phyloP scores from a whole-genome alignment of 2,113 vertebrate species.

The Eira barbara region DNA sequence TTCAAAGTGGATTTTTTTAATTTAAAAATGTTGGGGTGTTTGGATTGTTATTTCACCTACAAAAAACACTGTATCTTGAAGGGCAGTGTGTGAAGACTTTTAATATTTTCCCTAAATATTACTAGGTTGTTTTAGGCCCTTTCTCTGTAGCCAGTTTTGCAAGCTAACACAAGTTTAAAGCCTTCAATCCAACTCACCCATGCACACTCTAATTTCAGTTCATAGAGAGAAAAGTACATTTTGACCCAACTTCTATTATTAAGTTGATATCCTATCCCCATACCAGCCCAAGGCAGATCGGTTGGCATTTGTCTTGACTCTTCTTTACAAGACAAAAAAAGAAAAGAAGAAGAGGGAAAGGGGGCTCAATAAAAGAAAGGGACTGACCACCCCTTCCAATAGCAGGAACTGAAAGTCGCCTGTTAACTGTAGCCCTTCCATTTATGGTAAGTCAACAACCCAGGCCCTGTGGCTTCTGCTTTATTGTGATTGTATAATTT shows the following conservation, averaged over 20 bases:
- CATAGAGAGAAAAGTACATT: constrained; percentile 13
- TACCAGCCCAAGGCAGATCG: background rate
- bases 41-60: background rate
- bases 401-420: background rate
- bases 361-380: background rate
- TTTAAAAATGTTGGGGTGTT: background rate
- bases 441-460: background rate
- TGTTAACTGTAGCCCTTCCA: background rate
- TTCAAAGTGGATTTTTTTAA: background rate
- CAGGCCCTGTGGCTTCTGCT: background rate
- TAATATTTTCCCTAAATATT: background rate
- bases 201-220: background rate
- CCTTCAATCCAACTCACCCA: background rate
- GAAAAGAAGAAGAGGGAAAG: background rate
- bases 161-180: constrained; percentile 2
- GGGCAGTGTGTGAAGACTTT: background rate
- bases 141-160: background rate
- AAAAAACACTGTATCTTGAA: background rate
- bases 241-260: background rate
- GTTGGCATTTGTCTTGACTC: background rate
- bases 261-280: background rate
- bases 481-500: background rate
- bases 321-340: background rate
- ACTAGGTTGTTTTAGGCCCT: background rate
- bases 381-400: background rate